Base-by-base conservation (phyloP, 2,113 vertebrate genomes). In the Phyllopteryx taeniolatus region DNA sequence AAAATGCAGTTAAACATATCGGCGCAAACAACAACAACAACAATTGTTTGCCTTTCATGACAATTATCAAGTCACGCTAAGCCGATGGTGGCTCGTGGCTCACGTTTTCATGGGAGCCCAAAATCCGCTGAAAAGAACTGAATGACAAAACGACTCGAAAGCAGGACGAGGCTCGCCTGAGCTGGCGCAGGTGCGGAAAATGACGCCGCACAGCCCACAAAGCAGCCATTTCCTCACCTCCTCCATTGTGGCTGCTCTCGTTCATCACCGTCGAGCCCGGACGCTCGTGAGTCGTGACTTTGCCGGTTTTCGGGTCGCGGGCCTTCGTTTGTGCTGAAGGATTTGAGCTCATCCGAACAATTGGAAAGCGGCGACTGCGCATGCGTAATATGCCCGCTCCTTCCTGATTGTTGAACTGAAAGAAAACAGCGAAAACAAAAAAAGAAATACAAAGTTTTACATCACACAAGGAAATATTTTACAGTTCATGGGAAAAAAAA, bases 341-440 rank as follows among this genome's bases (percentile, higher is more conserved):
- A 27, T 27, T 27, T 27, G 27, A 27, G 72, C 19, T 54, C 10
- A 46, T 3, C 3, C 81, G 78, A 78, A 79, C 83, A 27, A 78
- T 86, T 91, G 80, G 71, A 90, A 79, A n/a, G 5, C 79, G 65
- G 83, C 53, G 22, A 17, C 8, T 76, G 70, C 81, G 73, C 68
- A 44, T 74, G 79, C 76, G 81, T 67, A 47, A n/a, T 46, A 67
- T 67, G 49, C 77, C 35, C 4, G 35, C 35, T 3, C 35, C 35
- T 5, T 39, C 35, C 4, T 39, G 35, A 39, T 39, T 39, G 35
- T 6, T 39, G 35, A 39, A 39, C 1, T 39, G 35, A 39, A 39
- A 39, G 35, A 6, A 39, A 39, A 39, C 35, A 39, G 35, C 35
- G 1, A 0, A 39, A 6, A 39, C 35, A 39, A 39, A 39, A 39